A percentile compares a stretch with the other conserved stretches of the same genome.
These are phyloP conservation scores for Oophaga pumilio DNA, from an alignment of 2,113 vertebrate genomes.

Conservation along the genomic window DNA sequence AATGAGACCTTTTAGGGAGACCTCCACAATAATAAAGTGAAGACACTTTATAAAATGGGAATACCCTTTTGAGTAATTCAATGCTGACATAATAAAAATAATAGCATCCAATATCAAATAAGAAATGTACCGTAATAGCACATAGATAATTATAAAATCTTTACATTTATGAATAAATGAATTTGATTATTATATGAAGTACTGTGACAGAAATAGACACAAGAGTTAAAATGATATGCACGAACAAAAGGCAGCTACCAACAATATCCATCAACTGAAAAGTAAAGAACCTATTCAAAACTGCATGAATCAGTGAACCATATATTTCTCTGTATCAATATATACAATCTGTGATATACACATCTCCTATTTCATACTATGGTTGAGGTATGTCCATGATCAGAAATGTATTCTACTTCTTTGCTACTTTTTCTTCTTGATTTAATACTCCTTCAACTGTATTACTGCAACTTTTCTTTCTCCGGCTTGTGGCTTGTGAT, in stretches of 20 bases:
- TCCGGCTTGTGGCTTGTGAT: background rate
- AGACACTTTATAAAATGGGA: no score
- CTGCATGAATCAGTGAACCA: background rate
- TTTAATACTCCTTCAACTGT: background rate
- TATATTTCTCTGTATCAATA: background rate
- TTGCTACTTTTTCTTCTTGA: background rate
- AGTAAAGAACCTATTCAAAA: background rate
- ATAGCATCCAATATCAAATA: no score
- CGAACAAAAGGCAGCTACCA: background rate
- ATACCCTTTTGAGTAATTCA: no score
- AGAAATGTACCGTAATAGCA: no score
- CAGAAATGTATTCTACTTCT: background rate
- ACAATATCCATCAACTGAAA: background rate
- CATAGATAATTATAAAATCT: background rate
- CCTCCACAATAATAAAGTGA: no score
- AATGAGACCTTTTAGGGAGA: no score
- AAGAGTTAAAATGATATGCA: background rate
- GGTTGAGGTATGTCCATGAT: background rate
- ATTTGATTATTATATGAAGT: background rate
- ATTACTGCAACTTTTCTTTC: background rate
- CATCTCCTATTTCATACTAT: background rate
- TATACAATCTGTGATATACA: conserved; percentile 3
- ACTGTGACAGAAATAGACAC: background rate
- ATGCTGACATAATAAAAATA: no score
- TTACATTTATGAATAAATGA: background rate